Evolutionary conservation across 2,888 invertebrate species (phyloP).

Genomic region (Hedya salicella): DNA sequence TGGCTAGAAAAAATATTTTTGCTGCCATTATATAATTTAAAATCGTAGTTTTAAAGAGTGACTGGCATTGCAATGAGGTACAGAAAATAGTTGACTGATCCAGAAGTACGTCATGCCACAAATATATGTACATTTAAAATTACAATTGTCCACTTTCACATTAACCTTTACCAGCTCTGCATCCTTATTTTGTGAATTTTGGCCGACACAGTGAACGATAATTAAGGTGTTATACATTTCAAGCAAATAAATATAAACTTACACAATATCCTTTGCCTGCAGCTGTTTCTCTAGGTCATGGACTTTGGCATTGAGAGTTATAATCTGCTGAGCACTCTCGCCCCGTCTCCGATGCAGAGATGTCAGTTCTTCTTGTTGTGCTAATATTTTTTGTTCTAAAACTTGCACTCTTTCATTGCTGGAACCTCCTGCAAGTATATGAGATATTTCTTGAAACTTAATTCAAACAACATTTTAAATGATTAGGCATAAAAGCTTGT

Average conservation of each 20-base stretch:
- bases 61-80: too few species aligned
- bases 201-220: too few species aligned
- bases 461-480: background rate
- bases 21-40: too few species aligned
- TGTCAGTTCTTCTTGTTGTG: constrained; percentile 96
- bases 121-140: too few species aligned
- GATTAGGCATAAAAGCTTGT: too few species aligned
- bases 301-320: constrained; percentile 93
- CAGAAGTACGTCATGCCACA: too few species aligned
- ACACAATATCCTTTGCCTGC: constrained; percentile 89
- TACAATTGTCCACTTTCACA: too few species aligned
- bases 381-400: constrained; percentile 93
- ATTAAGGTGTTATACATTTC: background rate
- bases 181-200: too few species aligned
- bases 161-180: too few species aligned
- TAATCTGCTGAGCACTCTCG: constrained; percentile 97
- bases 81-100: too few species aligned
- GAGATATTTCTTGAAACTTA: background rate
- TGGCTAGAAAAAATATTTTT: too few species aligned
- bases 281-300: constrained; percentile 94
- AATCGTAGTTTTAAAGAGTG: too few species aligned
- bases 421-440: constrained; percentile 61
- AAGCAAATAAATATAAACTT: constrained; percentile 49
- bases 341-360: constrained; percentile 95
- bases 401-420: constrained; percentile 87